Percentiles rank a stretch among this genome's conserved stretches.
Evolutionary conservation across 2,797 vertebrate species (phyloP).

Genomic region (Sphaeramia orbicularis): DNA sequence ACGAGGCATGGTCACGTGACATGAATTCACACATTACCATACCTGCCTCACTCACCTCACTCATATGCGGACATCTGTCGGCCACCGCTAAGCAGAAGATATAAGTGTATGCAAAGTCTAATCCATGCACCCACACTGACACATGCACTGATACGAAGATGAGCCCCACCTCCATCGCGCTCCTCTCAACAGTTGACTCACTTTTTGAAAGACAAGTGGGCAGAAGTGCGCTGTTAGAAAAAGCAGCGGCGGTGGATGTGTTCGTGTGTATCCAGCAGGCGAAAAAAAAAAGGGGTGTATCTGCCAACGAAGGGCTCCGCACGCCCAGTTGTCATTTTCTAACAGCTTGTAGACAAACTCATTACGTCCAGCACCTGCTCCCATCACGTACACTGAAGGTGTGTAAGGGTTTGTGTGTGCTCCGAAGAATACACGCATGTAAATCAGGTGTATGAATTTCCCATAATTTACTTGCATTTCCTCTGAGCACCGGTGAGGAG

Average conservation of each 20-base stretch:
- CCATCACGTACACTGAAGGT: slow-evolving; percentile 44
- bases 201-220: slow-evolving; percentile 54
- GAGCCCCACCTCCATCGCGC: slow-evolving; percentile 37
- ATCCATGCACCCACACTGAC: slow-evolving; percentile 7
- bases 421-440: slow-evolving; percentile 18
- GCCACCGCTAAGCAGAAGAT: slow-evolving; percentile 4
- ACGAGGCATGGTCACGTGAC: slow-evolving; percentile 36
- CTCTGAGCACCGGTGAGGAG: slow-evolving; percentile 15
- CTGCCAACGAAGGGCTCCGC: slow-evolving; percentile 59
- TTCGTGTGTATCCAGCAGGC: slow-evolving; percentile 8
- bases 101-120: slow-evolving; percentile 20
- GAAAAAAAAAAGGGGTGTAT: slow-evolving; percentile 48
- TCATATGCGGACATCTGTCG: slow-evolving; percentile 46
- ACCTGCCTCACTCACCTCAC: slow-evolving; percentile 31
- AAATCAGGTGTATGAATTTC: slow-evolving; percentile 48
- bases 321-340: slow-evolving; percentile 77
- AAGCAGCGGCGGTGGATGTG: slow-evolving; percentile 26
- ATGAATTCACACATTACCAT: slow-evolving; percentile 58
- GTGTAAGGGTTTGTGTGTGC: slow-evolving; percentile 17
- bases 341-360: slow-evolving; percentile 79
- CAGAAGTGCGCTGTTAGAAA: slow-evolving; percentile 44
- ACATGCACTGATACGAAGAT: slow-evolving; percentile 4
- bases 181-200: slow-evolving; percentile 44
- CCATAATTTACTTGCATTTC: slow-evolving; percentile 50
- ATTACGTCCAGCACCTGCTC: slow-evolving; percentile 78